phyloP scores from a whole-genome alignment of 2,113 vertebrate genomes.

The Tympanuchus pallidicinctus region DNA sequence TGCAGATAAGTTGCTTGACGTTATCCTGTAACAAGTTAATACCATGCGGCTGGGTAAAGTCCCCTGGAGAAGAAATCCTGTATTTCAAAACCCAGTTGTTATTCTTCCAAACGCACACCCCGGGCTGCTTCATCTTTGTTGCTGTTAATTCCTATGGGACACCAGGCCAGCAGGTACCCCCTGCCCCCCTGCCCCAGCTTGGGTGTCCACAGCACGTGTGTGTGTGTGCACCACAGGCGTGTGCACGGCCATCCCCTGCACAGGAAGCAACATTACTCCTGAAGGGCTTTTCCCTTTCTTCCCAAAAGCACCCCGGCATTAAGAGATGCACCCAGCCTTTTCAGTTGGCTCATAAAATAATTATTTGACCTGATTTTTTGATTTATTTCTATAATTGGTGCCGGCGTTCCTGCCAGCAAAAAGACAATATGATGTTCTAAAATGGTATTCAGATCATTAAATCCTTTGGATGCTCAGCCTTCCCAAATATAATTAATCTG shows the following conservation, averaged over 20 bases:
- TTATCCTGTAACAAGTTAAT: background rate
- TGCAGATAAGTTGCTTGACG: background rate
- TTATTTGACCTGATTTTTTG: background rate
- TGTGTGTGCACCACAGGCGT: background rate
- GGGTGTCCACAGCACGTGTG: background rate
- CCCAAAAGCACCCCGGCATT: background rate
- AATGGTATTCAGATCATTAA: background rate
- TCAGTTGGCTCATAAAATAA: background rate
- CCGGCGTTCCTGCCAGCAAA: background rate
- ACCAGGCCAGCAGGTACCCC: background rate
- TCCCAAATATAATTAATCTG: background rate
- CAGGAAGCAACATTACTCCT: background rate
- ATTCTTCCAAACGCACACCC: background rate
- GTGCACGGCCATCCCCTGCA: accelerated
- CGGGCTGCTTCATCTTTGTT: background rate
- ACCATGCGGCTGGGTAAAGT: background rate
- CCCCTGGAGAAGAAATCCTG: background rate
- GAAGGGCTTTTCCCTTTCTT: background rate
- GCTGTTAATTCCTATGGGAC: background rate
- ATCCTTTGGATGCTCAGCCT: background rate
- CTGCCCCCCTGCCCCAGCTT: background rate
- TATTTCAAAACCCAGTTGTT: background rate
- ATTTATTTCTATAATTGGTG: conserved; percentile 14
- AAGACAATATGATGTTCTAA: background rate
- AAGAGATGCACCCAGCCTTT: background rate